Evolutionary conservation across 2,113 vertebrate genomes (phyloP).

Genomic region (Naja naja): DNA sequence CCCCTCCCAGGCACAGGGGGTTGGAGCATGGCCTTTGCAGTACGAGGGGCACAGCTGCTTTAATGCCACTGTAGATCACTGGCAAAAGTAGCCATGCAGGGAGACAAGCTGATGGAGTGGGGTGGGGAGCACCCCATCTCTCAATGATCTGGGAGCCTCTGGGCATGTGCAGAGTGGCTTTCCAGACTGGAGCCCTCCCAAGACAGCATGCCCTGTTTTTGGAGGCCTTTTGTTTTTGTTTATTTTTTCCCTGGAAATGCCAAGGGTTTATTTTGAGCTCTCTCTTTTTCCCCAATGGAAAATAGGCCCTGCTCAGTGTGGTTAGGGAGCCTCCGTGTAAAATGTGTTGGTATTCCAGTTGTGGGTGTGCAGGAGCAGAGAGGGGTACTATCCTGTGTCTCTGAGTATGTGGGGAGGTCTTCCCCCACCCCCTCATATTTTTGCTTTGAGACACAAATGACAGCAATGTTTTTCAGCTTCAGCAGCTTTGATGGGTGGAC

Average conservation of each 20-base stretch:
- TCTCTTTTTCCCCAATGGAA: background rate
- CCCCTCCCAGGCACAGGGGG: background rate
- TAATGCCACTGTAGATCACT: background rate
- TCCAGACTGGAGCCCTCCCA: background rate
- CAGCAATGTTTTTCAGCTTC: background rate
- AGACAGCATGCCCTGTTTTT: background rate
- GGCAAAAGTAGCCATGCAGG: background rate
- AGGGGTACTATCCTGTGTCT: background rate
- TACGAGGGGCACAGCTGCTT: background rate
- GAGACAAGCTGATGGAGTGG: background rate
- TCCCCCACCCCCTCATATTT: background rate
- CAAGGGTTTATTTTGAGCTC: background rate
- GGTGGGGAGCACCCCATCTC: background rate
- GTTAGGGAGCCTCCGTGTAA: background rate
- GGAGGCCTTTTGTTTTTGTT: background rate
- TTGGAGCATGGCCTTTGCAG: background rate
- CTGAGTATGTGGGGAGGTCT: background rate
- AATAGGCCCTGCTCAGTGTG: background rate
- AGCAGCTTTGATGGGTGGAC: background rate
- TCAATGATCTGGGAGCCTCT: background rate
- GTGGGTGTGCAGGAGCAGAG: background rate
- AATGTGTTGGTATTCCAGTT: background rate
- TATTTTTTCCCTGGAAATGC: background rate
- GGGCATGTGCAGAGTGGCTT: background rate
- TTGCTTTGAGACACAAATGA: background rate